Evolutionary conservation across 2,797 vertebrate genomes (phyloP), one percentile per base, ranked within the genome.

Genomic region (Semotilus atromaculatus): DNA sequence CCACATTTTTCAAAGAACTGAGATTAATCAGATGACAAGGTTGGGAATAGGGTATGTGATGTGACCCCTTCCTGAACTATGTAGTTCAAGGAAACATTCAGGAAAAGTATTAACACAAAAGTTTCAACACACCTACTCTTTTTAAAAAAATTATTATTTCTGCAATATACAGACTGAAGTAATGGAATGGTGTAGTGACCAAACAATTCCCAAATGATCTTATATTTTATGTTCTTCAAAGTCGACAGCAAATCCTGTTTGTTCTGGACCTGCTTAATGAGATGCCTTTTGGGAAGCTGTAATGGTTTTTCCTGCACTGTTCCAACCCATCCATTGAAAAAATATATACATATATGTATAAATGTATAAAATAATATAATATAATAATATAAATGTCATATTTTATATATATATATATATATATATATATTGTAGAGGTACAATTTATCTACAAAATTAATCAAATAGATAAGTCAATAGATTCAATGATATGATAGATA

Each of bases 1-100:
- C 53, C 26, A 43, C 38, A 70, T 82, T 72, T 82, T 58, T 82
- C 16, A n/a, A 55, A 72, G 18, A 81, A 29, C 66, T 40, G 34
- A 38, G 23, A 10, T 68, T 70, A 26, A 74, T 66, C 43, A 85
- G 76, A 36, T 29, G 43, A 73, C 51, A 79, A 55, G 40, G 6
- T 14, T 9, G 29, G 53, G 40, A 82, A 48, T 9, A 58, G 36
- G 6, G n/a, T 58, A 31, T n/a, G n/a, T 36, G 7, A 62, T 11
- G 7, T 62, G 71, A 73, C 71, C 29, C 2, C 38, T 75, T n/a
- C 36, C 11, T 70, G 80, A 70, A 51, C 79, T 53, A 23, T 18
- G 45, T 1, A n/a, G 45, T 53, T 80, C 14, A 70, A 38, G 45
- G 8, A 80, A 80, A 80, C 29, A 38, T 60, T 66, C 62, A 21